Conservation (phyloP, 37 sponge, comb jelly and placozoan species). For the Dysidea cf. avara region DNA sequence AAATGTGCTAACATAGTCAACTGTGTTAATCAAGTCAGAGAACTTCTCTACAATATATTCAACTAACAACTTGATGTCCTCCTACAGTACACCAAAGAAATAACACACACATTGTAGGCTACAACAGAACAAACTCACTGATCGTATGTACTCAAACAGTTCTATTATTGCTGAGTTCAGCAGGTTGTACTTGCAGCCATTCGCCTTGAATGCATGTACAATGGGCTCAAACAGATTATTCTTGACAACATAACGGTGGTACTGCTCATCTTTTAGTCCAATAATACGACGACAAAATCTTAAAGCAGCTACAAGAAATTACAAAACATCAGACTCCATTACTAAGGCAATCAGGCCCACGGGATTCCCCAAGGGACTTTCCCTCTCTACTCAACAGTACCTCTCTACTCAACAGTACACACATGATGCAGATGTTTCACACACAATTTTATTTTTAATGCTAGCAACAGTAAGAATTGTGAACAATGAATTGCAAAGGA, state of each 20-base stretch:
- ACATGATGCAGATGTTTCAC: no score
- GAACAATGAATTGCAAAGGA: no score
- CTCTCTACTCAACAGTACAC: conserved; percentile 52
- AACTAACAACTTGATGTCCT: conserved; percentile 64
- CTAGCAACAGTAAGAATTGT: no score
- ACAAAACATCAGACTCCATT: no score
- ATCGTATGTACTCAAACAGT: conserved; percentile 84
- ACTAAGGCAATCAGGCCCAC: no score
- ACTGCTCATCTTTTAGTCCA: conserved; percentile 95
- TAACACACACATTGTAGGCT: background rate
- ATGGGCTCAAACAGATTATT: conserved; percentile 85
- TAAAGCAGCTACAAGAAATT: conserved; percentile 64
- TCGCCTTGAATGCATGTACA: conserved; percentile 70
- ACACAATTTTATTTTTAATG: no score
- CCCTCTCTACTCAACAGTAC: no score
- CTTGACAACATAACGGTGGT: conserved; percentile 86
- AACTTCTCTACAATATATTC: conserved; percentile 76
- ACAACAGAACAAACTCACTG: conserved; percentile 44
- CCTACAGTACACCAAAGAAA: conserved; percentile 31
- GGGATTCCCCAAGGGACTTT: no score
- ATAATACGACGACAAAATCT: conserved; percentile 88
- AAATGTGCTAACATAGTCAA: conserved; percentile 87
- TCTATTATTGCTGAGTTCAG: conserved; percentile 95
- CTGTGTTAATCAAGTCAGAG: conserved; percentile 43
- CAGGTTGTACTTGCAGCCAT: conserved; percentile 90